Percentiles rank a stretch among this genome's conserved stretches.
Evolutionary conservation across 1,140 invertebrate species (phyloP).

Genomic region (Drosophila lowei): DNA sequence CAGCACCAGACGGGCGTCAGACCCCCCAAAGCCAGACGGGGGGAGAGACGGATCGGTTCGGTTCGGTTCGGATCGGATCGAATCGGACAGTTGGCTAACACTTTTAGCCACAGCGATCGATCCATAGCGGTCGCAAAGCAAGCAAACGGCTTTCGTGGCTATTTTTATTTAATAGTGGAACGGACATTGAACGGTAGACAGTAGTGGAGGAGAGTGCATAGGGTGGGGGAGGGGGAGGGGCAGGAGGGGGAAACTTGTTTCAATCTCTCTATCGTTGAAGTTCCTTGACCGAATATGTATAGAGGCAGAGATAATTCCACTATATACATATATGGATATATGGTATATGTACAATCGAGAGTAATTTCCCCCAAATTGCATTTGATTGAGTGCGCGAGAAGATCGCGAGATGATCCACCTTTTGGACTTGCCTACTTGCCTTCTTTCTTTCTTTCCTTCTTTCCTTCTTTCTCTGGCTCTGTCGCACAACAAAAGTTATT

Average conservation of each 20-base stretch:
- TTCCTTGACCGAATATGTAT: conserved; percentile 56
- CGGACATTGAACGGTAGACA: conserved; percentile 45
- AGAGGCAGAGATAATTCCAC: background rate
- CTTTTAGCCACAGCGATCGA: conserved; percentile 19
- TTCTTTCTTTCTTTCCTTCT: conserved; percentile 15
- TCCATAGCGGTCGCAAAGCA: too few relatives aligned
- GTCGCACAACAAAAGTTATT: conserved; percentile 58
- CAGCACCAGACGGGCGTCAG: conserved; percentile 2
- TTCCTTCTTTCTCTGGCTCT: conserved; percentile 7
- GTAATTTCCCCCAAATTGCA: conserved; percentile 56
- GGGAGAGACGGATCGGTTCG: conserved; percentile 9
- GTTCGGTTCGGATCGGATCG: background rate
- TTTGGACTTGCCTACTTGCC: conserved; percentile 27
- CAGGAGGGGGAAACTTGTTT: conserved; percentile 55
- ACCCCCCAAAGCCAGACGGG: conserved; percentile 14
- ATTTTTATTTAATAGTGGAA: conserved; percentile 65
- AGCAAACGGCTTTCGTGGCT: conserved; percentile 63
- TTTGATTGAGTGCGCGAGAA: conserved; percentile 54
- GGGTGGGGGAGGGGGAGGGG: too few relatives aligned
- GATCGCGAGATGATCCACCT: conserved; percentile 14
- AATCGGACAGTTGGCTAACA: conserved; percentile 47
- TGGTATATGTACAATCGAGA: conserved; percentile 14
- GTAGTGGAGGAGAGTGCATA: conserved; percentile 4
- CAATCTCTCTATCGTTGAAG: conserved; percentile 14
- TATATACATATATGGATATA: conserved; percentile 14